Base-by-base conservation (phyloP, 2,888 invertebrate species). In the Acleris emargana region DNA sequence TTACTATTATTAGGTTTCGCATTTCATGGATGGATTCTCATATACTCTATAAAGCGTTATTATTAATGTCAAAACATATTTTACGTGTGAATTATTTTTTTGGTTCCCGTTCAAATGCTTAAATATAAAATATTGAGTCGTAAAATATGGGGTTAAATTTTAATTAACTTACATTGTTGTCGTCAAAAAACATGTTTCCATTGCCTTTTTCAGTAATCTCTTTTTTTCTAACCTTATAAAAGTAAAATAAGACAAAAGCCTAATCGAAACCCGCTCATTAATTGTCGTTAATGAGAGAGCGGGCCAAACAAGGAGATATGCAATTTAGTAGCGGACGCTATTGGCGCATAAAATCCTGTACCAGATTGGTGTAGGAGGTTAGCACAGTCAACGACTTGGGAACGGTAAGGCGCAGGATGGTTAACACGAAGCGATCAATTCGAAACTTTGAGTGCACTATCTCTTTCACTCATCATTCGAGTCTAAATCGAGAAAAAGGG, bases 321-420 rank as follows among this genome's bases (percentile, higher is more conserved):
- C 55, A 59, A 60, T 64, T 59, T 45, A 43, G 42, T 54, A 64
- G 22, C 50, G 5, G 20, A 42, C 18, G 20, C 43, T 32, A 55
- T 49, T 59, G 58, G 53, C 49, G 64, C 64, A 53, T 64, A 59
- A 55, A 59, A 60, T 60, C 59, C 49, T 50, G 50, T 60, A 55
- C 32, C 47, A 53, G 43, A 64, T 59, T 43, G 50, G 43, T 54
- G 64, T 55, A 55, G 59, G 53, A 49, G 54, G 54, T 20, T 1
- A 17, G 20, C 50, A 64, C 59, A 55, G 50, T 45, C 20, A 17
- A 5, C 49, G 20, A 3, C 5, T n/a, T 28, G n/a, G 13, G 28
- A 49, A 51, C 59, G 50, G 52, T 58, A 28, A 38, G 4, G 4
- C 13, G 38, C 13, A 38, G 13, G 38, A 25, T 25, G 1, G 6